A percentile compares a stretch with the other conserved stretches of the same genome.
phyloP scores from a whole-genome alignment of 2,888 invertebrate genomes.

The Drosophila pseudotakahashii region DNA sequence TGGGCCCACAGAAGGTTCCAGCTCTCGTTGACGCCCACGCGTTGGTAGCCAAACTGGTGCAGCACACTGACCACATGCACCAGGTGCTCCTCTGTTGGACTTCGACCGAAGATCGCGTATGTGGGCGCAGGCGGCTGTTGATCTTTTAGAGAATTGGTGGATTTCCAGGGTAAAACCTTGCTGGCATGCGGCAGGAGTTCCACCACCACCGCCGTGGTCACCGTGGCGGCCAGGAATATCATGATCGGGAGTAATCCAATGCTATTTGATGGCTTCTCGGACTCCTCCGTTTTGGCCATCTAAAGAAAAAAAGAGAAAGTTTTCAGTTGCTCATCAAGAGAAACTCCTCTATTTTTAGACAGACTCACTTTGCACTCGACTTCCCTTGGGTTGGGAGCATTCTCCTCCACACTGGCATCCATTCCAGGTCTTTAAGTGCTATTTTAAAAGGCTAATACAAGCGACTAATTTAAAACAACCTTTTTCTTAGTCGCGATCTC shows the following conservation, averaged over 20 bases:
- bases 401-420: constrained; percentile 17
- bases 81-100: constrained; percentile 85
- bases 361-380: constrained; percentile 25
- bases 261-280: constrained; percentile 14
- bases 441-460: not conserved
- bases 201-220: constrained; percentile 66
- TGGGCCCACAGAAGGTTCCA: constrained; percentile 98
- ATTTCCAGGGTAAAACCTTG: constrained; percentile 28
- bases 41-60: constrained; percentile 89
- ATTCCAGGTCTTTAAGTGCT: constrained; percentile 21
- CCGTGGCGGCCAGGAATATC: constrained; percentile 64
- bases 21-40: constrained; percentile 85
- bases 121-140: constrained; percentile 63
- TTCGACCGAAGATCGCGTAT: constrained; percentile 87
- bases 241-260: constrained; percentile 61
- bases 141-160: not conserved
- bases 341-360: not conserved
- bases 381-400: constrained; percentile 1
- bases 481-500: constrained; percentile 32
- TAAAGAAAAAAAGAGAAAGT: constrained; percentile 63
- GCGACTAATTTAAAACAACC: constrained; percentile 25
- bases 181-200: constrained; percentile 62
- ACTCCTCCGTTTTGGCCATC: constrained; percentile 30
- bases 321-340: not conserved
- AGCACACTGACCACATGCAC: constrained; percentile 93